Percentiles rank a stretch among this genome's conserved stretches.
Evolutionary conservation across 1,140 invertebrate genomes (phyloP).

Genomic region (Danaus melanippus): DNA sequence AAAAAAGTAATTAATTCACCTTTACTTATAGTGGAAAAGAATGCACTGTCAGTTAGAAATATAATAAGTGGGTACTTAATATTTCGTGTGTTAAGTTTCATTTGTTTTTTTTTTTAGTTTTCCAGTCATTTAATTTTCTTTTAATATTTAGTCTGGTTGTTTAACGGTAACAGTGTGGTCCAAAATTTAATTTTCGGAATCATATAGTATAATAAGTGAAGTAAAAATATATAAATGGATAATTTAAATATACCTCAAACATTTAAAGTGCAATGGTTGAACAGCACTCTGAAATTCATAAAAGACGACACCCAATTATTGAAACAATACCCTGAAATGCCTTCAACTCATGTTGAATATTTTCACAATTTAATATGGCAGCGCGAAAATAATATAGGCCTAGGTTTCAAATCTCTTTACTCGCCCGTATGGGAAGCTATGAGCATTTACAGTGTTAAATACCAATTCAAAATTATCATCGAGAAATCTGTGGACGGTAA

Average conservation of each 20-base stretch:
- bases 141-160: too few relatives aligned
- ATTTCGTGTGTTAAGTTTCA: too few relatives aligned
- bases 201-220: too few relatives aligned
- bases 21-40: too few relatives aligned
- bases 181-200: too few relatives aligned
- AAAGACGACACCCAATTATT: constrained; percentile 21
- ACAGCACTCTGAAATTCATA: constrained; percentile 31
- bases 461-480: constrained; percentile 17
- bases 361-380: constrained; percentile 22
- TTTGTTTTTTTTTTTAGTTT: too few relatives aligned
- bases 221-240: too few relatives aligned
- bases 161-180: too few relatives aligned
- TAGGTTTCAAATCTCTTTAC: constrained; percentile 16
- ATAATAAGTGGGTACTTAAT: too few relatives aligned
- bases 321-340: constrained; percentile 31
- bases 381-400: constrained; percentile 11
- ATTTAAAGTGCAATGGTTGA: constrained; percentile 30
- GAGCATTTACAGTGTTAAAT: constrained; percentile 25
- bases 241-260: constrained; percentile 7
- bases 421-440: constrained; percentile 22
- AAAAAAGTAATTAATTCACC: too few relatives aligned
- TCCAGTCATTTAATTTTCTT: too few relatives aligned
- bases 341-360: constrained; percentile 17
- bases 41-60: too few relatives aligned
- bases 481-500: constrained; percentile 1